phyloP scores from a whole-genome alignment of 1,140 invertebrate species.

The Ruditapes philippinarum region DNA sequence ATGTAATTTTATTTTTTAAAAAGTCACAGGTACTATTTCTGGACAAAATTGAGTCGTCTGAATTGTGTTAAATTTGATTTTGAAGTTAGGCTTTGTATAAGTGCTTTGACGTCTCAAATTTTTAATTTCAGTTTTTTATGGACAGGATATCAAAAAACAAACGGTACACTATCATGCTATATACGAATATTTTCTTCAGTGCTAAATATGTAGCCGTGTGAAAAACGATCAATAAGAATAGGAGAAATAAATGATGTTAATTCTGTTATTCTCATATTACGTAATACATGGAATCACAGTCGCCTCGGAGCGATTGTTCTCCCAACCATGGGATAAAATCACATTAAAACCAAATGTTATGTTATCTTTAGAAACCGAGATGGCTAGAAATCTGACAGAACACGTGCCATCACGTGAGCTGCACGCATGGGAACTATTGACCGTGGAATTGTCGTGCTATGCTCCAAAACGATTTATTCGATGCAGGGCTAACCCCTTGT shows the following conservation, averaged over 20 bases:
- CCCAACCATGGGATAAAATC: constrained; percentile 57
- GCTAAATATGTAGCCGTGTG: not conserved
- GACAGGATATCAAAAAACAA: no score
- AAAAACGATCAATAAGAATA: constrained; percentile 1
- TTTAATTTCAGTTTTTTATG: no score
- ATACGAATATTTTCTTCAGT: no score
- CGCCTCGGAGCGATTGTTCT: not conserved
- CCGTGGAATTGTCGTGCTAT: constrained; percentile 36
- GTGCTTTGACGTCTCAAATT: no score
- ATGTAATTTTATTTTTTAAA: no score
- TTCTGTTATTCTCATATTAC: constrained; percentile 26
- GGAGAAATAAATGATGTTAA: not conserved
- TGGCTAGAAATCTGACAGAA: constrained; percentile 15
- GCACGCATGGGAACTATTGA: constrained; percentile 44
- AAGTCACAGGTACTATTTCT: no score
- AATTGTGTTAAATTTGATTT: no score
- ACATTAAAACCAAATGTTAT: constrained; percentile 68
- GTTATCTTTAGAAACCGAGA: constrained; percentile 67
- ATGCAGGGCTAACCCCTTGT: constrained; percentile 3
- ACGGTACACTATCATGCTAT: no score
- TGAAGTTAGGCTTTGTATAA: no score
- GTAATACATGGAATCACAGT: constrained; percentile 26
- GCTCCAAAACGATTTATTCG: constrained; percentile 30
- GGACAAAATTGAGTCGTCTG: no score
- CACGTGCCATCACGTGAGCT: constrained; percentile 56